Percentiles rank a stretch among this genome's conserved stretches.
Conservation (phyloP, 2,797 vertebrate genomes). For the Centropyge bicolor region DNA sequence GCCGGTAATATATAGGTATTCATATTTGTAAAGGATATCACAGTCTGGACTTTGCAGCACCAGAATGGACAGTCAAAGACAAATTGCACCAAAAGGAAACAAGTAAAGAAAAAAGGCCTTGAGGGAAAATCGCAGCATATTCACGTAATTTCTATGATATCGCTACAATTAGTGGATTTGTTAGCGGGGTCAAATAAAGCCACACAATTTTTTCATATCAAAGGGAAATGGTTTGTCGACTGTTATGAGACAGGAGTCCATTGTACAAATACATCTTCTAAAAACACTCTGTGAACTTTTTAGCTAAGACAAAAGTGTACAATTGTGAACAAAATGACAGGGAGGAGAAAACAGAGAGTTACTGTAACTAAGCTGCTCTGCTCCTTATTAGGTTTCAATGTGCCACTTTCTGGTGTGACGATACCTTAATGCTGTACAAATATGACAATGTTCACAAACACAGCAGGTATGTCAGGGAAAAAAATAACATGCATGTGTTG, state of each 20-base stretch:
- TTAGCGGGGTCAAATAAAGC: background rate
- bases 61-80: background rate
- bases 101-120: background rate
- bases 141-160: background rate
- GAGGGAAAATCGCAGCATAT: background rate
- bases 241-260: too few relatives aligned
- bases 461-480: background rate
- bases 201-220: background rate
- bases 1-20: background rate
- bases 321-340: background rate
- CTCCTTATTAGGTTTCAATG: too few relatives aligned
- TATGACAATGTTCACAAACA: background rate
- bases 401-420: background rate
- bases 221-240: too few relatives aligned
- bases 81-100: background rate
- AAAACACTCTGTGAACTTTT: too few relatives aligned
- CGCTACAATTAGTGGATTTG: background rate
- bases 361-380: background rate
- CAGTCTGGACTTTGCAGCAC: background rate
- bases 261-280: too few relatives aligned
- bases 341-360: background rate
- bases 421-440: background rate
- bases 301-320: background rate
- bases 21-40: background rate
- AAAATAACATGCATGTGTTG: background rate